Evolutionary conservation across 1,140 invertebrate genomes (phyloP).

Genomic region (Cyclargus thomasi): DNA sequence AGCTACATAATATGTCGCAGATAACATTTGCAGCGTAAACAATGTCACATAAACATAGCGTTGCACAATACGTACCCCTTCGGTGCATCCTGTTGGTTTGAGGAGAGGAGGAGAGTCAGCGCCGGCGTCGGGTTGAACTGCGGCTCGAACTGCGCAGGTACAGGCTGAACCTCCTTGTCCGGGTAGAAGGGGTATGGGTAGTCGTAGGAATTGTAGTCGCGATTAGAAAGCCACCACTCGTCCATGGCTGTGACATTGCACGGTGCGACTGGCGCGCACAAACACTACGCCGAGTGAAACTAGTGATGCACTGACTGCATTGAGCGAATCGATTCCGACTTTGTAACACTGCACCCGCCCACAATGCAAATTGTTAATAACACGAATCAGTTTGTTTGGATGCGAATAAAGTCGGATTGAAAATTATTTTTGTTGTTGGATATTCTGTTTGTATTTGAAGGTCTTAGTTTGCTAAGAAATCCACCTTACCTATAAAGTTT

Average conservation of each 20-base stretch:
- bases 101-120: constrained; percentile 20
- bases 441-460: no score
- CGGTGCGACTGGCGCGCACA: constrained; percentile 52
- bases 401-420: no score
- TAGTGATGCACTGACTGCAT: constrained; percentile 6
- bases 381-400: no score
- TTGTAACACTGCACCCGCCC: not conserved
- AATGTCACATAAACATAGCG: not conserved
- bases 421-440: no score
- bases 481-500: no score
- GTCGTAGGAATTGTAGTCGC: constrained; percentile 23
- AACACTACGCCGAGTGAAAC: constrained; percentile 30
- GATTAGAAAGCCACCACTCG: constrained; percentile 38
- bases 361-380: not conserved
- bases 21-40: not conserved
- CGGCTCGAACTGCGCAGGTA: constrained; percentile 20
- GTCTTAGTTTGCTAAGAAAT: no score
- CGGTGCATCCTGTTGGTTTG: constrained; percentile 17
- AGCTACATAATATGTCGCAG: not conserved
- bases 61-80: constrained; percentile 33
- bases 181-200: constrained; percentile 29
- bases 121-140: constrained; percentile 20
- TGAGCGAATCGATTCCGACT: not conserved
- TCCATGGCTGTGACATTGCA: constrained; percentile 40
- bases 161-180: constrained; percentile 24